Evolutionary conservation across 1,140 invertebrate genomes (phyloP).

Genomic region (Caerostris extrusa): DNA sequence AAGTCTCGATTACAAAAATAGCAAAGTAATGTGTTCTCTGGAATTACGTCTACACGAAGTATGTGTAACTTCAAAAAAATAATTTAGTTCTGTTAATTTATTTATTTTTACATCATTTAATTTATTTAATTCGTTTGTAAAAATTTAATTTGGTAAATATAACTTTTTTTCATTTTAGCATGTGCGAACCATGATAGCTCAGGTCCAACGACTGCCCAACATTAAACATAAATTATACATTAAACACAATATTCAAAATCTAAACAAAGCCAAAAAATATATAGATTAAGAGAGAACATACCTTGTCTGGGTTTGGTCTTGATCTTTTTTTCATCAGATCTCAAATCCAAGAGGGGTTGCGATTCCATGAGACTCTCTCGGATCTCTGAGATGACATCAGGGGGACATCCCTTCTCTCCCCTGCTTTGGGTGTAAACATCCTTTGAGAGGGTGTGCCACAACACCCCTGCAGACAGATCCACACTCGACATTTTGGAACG

Average conservation of each 20-base stretch:
- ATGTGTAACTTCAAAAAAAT: no score
- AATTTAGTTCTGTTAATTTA: no score
- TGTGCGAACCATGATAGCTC: background rate
- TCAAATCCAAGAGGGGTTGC: background rate
- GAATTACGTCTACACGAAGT: no score
- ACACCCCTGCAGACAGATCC: background rate
- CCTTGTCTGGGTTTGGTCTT: background rate
- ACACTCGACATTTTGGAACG: background rate
- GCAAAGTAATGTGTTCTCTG: no score
- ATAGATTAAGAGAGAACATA: background rate
- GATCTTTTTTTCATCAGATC: background rate
- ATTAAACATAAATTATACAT: background rate
- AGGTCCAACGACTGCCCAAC: no score
- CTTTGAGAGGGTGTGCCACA: slow-evolving; percentile 34
- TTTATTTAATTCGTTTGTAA: background rate
- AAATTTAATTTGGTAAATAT: background rate
- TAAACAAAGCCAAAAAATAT: background rate
- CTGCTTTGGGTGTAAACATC: slow-evolving; percentile 42
- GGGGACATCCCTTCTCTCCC: background rate
- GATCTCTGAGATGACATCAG: background rate
- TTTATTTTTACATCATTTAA: no score
- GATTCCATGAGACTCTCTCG: slow-evolving; percentile 14
- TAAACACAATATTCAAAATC: background rate
- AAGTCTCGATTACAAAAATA: no score
- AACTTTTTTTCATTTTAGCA: background rate